These are phyloP conservation scores for Leptocoma aspasia DNA, from an alignment of 2,113 vertebrate genomes.

Conservation along the genomic window DNA sequence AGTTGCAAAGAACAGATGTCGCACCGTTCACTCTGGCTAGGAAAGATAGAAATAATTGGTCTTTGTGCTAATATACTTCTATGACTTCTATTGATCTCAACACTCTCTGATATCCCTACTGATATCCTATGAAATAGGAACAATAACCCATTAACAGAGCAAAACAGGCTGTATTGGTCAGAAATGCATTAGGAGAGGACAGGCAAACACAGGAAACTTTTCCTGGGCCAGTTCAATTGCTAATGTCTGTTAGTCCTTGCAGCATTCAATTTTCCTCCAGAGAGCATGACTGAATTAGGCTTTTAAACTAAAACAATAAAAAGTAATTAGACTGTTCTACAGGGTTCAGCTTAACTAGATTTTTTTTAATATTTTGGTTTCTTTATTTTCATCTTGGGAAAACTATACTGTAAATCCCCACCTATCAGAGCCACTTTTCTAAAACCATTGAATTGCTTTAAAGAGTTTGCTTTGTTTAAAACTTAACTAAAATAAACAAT, in stretches of 20 bases:
- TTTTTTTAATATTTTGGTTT: neutral
- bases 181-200: neutral
- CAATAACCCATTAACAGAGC: neutral
- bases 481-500: neutral
- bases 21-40: neutral
- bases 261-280: neutral
- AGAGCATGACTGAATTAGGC: neutral
- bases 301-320: neutral
- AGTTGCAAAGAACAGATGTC: constrained; percentile 19
- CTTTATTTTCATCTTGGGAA: neutral
- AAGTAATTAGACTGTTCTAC: neutral
- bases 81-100: neutral
- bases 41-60: neutral
- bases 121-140: neutral
- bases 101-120: neutral
- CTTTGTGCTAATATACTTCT: neutral
- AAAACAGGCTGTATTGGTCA: neutral
- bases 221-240: neutral
- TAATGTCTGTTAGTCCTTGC: neutral
- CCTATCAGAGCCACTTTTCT: neutral
- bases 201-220: neutral
- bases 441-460: neutral
- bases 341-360: neutral
- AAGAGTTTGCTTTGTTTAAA: neutral
- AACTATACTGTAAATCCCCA: neutral